phyloP scores from a whole-genome alignment of 2,888 invertebrate species.

The Drosophila austrosaltans region DNA sequence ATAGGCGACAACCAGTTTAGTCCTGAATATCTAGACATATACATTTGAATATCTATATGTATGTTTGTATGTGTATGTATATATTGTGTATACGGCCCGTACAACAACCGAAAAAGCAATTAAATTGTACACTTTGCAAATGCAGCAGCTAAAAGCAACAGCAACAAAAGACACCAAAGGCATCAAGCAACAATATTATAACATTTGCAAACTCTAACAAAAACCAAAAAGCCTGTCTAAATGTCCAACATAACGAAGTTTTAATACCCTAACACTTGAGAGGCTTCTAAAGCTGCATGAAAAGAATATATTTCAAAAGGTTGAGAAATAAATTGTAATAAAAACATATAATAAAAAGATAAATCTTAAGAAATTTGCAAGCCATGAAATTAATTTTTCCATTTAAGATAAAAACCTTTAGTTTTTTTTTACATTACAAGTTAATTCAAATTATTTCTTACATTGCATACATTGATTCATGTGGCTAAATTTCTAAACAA shows the following conservation, averaged over 20 bases:
- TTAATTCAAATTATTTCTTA: too few relatives aligned
- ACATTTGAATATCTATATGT: neutral
- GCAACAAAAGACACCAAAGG: constrained; percentile 58
- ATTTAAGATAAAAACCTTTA: too few relatives aligned
- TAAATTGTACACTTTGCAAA: constrained; percentile 66
- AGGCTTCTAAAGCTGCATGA: too few relatives aligned
- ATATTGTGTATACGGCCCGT: constrained; percentile 22
- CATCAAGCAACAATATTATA: constrained; percentile 63
- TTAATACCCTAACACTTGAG: neutral
- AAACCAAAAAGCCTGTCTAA: constrained; percentile 22
- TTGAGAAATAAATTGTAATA: neutral
- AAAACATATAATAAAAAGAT: neutral
- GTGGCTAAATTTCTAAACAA: neutral
- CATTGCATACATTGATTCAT: neutral
- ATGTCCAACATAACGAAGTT: neutral
- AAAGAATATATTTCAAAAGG: too few relatives aligned
- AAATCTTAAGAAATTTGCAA: too few relatives aligned
- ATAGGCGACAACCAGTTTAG: constrained; percentile 61
- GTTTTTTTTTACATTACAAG: too few relatives aligned
- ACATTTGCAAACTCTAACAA: constrained; percentile 38
- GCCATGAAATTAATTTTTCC: too few relatives aligned
- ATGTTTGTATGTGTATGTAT: neutral
- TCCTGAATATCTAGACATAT: constrained; percentile 11
- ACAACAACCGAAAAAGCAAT: constrained; percentile 71
- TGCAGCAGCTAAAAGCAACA: constrained; percentile 39